Base-by-base conservation (phyloP, 2,888 invertebrate genomes). In the Calameuta pallipes region DNA sequence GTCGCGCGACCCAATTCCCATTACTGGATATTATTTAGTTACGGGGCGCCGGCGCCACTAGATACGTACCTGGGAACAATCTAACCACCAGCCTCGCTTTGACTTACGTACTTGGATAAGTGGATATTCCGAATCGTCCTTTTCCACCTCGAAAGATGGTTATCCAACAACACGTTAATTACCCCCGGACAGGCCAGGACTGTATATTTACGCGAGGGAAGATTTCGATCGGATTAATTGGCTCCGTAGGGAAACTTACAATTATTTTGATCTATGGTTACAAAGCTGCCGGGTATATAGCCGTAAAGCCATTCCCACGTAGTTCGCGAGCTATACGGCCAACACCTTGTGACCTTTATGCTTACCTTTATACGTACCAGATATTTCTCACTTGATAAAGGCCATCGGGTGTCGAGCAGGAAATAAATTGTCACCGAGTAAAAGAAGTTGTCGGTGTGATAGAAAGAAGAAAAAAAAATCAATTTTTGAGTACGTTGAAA, bases 161-260 rank as follows among this genome's bases (percentile, higher is more conserved):
- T 56, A 56, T 56, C 56, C 9, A 6, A 23, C 56, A 56, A 56
- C 83, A 83, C 86, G 86, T 85, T 85, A 85, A 85, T 85, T 86
- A 86, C 83, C 82, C 80, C 77, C 82, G 80, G 86, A 85, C 86
- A 81, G 83, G 86, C 15, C 56, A 85, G 85, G 80, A 69, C 68
- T 80, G 83, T 82, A 83, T 82, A 82, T 82, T 82, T 81, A 75
- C 76, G 73, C 79, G 75, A 74, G 77, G 78, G 80, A 79, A 81
- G 86, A 85, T 86, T 82, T 73, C 81, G 82, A 86, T 86, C 86
- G 80, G 83, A 86, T 83, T 86, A 83, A 85, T 85, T 80, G 85
- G 56, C 84, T 82, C 71, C 77, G 80, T n/a, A 23, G 71, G 13
- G 71, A 71, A 71, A 71, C 71, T 71, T 30, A 71, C 71, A 34